phyloP scores from a whole-genome alignment of 64 coral and sea anemone species.

The Pocillopora verrucosa region DNA sequence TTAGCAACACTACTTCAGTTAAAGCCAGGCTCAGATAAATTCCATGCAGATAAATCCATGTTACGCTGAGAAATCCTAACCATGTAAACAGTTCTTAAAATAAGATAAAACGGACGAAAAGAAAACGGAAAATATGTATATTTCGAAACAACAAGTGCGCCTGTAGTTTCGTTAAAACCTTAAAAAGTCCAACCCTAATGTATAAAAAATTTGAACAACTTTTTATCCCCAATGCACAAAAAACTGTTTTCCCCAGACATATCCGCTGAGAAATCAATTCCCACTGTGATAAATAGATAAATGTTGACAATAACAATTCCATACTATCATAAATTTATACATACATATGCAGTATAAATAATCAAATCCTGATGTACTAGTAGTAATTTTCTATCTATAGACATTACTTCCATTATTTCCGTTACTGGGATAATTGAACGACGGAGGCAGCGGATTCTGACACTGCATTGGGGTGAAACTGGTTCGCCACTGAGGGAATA shows the following conservation, averaged over 20 bases:
- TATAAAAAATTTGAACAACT: constrained; percentile 12
- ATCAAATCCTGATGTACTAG: not conserved
- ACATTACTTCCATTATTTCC: constrained; percentile 30
- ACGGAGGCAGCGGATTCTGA: not conserved
- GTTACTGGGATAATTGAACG: constrained; percentile 32
- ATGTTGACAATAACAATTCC: not conserved
- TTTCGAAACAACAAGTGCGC: not conserved
- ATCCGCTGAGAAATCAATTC: not conserved
- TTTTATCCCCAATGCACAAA: not conserved
- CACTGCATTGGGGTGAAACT: constrained; percentile 28
- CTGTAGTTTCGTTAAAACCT: constrained; percentile 13
- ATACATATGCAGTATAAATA: constrained; percentile 29
- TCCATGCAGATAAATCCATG: not conserved
- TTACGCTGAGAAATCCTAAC: not conserved
- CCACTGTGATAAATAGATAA: constrained; percentile 22
- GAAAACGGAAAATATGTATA: not conserved
- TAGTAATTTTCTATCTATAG: constrained; percentile 31
- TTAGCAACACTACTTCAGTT: not conserved
- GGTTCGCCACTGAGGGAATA: constrained; percentile 38
- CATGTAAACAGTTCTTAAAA: constrained; percentile 22
- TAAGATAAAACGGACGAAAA: constrained; percentile 26
- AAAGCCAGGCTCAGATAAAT: not conserved
- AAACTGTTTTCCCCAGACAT: not conserved
- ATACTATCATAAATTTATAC: not conserved
- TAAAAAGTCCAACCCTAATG: not conserved